Percentiles rank a stretch among this genome's conserved stretches.
phyloP scores from a whole-genome alignment of 2,113 vertebrate genomes.

The Chaetorhynchus papuensis region DNA sequence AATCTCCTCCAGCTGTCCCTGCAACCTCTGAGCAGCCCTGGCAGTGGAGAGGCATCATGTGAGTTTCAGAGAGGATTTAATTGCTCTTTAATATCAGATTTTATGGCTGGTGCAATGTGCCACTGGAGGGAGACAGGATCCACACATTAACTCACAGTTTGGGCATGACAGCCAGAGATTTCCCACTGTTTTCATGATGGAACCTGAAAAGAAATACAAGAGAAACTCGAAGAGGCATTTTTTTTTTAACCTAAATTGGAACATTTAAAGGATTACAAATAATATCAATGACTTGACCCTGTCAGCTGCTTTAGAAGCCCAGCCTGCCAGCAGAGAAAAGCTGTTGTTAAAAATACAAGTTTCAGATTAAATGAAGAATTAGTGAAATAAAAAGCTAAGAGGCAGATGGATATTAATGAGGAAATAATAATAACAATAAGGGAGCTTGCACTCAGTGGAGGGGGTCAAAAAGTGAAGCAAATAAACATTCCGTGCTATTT shows the following conservation, averaged over 20 bases:
- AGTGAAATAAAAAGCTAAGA: neutral
- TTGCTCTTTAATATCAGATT: neutral
- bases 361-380: neutral
- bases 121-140: constrained; percentile 64
- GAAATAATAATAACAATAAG: neutral
- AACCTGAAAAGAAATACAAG: neutral
- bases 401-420: neutral
- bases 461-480: neutral
- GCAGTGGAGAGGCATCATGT: neutral
- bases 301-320: neutral
- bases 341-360: neutral
- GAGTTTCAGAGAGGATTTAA: neutral
- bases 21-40: neutral
- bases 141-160: neutral
- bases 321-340: neutral
- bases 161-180: neutral
- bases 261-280: neutral
- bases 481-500: neutral
- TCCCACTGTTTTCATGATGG: neutral
- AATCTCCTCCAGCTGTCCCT: neutral
- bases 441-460: neutral
- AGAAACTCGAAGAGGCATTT: neutral
- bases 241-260: neutral
- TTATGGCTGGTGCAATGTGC: neutral
- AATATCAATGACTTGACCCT: neutral